A percentile compares a stretch with the other conserved stretches of the same genome.
These are phyloP conservation scores for Nyctalus aviator DNA, from an alignment of 2,797 vertebrate genomes.

Conservation along the genomic window DNA sequence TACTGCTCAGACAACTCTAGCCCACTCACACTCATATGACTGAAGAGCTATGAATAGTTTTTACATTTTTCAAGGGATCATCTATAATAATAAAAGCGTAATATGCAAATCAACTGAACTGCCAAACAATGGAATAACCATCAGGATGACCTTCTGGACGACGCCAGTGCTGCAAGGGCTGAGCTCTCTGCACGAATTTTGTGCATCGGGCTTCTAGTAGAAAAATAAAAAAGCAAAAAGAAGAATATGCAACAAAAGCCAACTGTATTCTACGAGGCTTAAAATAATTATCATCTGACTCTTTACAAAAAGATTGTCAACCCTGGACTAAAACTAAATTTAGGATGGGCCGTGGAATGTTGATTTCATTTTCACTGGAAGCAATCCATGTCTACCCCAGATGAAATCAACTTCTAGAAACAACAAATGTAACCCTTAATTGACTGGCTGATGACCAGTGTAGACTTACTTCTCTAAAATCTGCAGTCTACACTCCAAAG, in stretches of 20 bases:
- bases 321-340: not conserved
- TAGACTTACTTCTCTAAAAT: not conserved
- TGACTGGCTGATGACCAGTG: not conserved
- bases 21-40: not conserved
- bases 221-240: not conserved
- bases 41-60: not conserved
- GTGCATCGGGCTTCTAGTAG: too few relatives aligned
- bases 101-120: too few relatives aligned
- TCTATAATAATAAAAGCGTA: too few relatives aligned
- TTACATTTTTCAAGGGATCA: not conserved
- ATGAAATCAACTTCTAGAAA: not conserved
- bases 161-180: accelerated
- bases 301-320: not conserved
- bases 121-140: too few relatives aligned
- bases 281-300: not conserved
- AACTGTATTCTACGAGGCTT: not conserved
- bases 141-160: too few relatives aligned
- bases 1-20: not conserved
- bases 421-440: not conserved
- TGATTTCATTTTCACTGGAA: not conserved
- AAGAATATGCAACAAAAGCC: not conserved
- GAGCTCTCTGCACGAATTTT: too few relatives aligned
- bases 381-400: not conserved
- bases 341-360: not conserved
- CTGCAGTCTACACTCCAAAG: not conserved